Base-by-base conservation (phyloP, 2,888 invertebrate genomes). In the Sminthurinus aureus region DNA sequence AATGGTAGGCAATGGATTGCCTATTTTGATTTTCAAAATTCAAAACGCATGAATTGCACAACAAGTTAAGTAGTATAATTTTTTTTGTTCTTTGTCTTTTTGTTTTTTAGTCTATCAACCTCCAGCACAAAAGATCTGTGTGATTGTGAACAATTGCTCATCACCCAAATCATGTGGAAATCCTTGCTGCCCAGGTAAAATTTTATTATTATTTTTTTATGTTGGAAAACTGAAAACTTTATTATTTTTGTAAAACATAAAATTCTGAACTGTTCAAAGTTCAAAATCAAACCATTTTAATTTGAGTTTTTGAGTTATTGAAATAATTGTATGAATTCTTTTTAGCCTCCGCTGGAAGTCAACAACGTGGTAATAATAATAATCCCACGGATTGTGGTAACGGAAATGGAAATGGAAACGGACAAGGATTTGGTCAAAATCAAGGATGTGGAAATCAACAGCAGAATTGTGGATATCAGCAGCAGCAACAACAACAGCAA, bases 51-150 rank as follows among this genome's bases (percentile, higher is more conserved):
- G 58, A 58, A 38, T 4, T 38, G 6, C 6, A 38, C 38, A 38
- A 38, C 38, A 38, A 38, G 38, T 38, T 38, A 38, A 38, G 38
- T 4, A 6, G 38, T 38, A 38, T 38, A 38, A 38, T 38, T 38
- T 38, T 38, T 38, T 38, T 38, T 38, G 38, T 38, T 38, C 6
- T 38, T 38, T 38, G 38, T 38, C 6, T 1, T 38, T 2, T 58
- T 58, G 58, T 15, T 58, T 13, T 15, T 58, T 58, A 58, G 58
- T 58, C 8, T 69, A 13, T 26, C 26, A 71, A 24, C 82, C 82
- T 9, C 82, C 77, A 50, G 69, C 77, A 12, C 82, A 82, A 51
- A 82, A 82, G 52, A 82, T 82, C 22, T 78, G 66, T 51, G 71
- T 82, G 22, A 51, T 82, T 12, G 82, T 82, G 20, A 82, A 82